Conservation (phyloP, 1,140 invertebrate species). For the Bathynomus jamesi region DNA sequence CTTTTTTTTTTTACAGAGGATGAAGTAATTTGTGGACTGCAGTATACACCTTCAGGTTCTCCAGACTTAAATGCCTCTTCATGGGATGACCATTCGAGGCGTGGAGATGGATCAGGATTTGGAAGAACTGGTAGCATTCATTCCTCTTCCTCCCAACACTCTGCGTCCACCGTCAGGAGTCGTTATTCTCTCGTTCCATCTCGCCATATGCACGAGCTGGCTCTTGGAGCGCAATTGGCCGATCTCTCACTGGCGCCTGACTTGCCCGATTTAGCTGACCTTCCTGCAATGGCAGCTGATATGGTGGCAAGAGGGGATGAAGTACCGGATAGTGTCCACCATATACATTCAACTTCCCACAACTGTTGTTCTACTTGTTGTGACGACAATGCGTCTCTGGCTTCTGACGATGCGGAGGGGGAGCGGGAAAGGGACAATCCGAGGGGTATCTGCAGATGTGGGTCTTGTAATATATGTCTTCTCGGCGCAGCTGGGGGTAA, state of each 20-base stretch:
- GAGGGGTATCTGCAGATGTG: conserved; percentile 23
- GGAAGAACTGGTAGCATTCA: conserved; percentile 34
- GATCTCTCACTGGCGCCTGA: conserved; percentile 27
- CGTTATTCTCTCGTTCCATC: conserved; percentile 31
- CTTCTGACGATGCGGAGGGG: conserved; percentile 20
- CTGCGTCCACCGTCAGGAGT: conserved; percentile 38
- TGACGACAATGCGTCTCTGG: conserved; percentile 28
- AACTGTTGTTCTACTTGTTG: conserved; percentile 37
- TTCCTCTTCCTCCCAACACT: conserved; percentile 39
- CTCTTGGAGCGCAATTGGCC: conserved; percentile 28
- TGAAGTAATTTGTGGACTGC: conserved; percentile 8
- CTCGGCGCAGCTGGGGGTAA: conserved; percentile 12
- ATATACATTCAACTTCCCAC: conserved; percentile 21
- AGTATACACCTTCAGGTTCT: conserved; percentile 15
- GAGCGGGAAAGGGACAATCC: conserved; percentile 16
- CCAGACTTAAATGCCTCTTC: conserved; percentile 6
- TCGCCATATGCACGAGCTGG: conserved; percentile 25
- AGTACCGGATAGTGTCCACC: conserved; percentile 12
- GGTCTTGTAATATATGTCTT: conserved; percentile 29
- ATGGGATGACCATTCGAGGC: conserved; percentile 4
- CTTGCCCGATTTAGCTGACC: conserved; percentile 31
- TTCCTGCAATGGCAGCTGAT: conserved; percentile 35
- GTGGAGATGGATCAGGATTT: conserved; percentile 11
- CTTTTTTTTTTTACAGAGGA: background rate
- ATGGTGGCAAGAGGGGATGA: conserved; percentile 16